These are phyloP conservation scores for Malaclemys terrapin DNA, from an alignment of 2,113 vertebrate genomes.

Conservation along the genomic window DNA sequence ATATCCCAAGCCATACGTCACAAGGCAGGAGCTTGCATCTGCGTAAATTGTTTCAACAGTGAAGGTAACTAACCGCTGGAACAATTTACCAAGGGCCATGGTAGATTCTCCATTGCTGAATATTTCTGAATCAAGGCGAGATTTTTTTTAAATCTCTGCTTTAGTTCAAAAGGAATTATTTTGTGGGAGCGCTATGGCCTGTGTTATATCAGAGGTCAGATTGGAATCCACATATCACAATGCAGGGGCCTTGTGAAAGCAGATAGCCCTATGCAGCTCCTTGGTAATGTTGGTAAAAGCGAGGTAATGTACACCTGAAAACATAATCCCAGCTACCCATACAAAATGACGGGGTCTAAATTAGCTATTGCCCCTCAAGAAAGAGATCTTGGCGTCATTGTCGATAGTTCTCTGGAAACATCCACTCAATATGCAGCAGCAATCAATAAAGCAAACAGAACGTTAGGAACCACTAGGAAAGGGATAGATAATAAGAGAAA, in stretches of 20 bases:
- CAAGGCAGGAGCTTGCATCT: not conserved
- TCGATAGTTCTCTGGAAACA: not conserved
- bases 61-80: not conserved
- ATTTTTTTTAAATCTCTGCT: not conserved
- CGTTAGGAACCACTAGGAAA: not conserved
- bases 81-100: not conserved
- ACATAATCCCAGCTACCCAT: not conserved
- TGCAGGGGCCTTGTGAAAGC: not conserved
- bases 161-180: not conserved
- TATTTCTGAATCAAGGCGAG: not conserved
- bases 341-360: not conserved
- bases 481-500: not conserved
- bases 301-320: not conserved
- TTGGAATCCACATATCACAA: not conserved
- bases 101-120: not conserved
- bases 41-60: not conserved
- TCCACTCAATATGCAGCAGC: not conserved
- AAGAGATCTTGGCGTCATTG: not conserved
- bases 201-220: not conserved
- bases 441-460: not conserved
- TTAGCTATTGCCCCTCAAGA: not conserved
- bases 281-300: not conserved
- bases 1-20: not conserved
- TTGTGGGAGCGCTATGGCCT: not conserved
- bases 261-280: not conserved